Base-by-base conservation (phyloP, 1,140 invertebrate genomes). In the Drosophila dunni region DNA sequence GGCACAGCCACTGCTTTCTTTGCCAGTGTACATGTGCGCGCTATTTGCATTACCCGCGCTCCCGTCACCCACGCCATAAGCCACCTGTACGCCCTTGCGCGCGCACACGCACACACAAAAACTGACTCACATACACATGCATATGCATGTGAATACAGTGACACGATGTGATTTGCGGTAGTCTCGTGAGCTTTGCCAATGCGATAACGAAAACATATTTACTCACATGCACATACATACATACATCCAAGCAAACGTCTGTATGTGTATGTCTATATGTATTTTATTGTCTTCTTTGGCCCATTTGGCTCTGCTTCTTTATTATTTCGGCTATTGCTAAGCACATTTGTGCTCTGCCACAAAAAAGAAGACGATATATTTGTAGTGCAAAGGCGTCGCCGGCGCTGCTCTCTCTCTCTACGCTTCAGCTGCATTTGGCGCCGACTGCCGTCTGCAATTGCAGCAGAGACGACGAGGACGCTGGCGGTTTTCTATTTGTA, bases 71-170 rank as follows among this genome's bases (percentile, higher is more conserved):
- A 83, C 64, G 78, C 80, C 75, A 83, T 71, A 40, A 76, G 84
- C 83, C 83, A 88, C 83, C 83, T 88, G 83, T 88, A 89, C 83
- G 83, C 83, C 83, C 84, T 89, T 89, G 83, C 79, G 78, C 75
- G 63, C 64, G 58, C 58, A 74, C 56, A 77, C 56, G 70, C 20
- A 56, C n/a, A 58, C 44, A 66, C 38, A 15, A 44, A 29, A 11
- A 53, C 17, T 51, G 7, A 24, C 33, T 42, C 40, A 62, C 4
- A 78, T 15, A 48, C 36, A 45, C 15, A 57, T 8, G 29, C 4
- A 78, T 15, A 48, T 24, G 36, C 15, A 57, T 8, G 29, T 40
- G 44, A 36, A 64, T 33, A n/a, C 53, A 61, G 45, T 15, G 8
- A 51, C n/a, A 64, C 53, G 60, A 75, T 51, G 68, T 71, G 67